These are phyloP conservation scores for Bubalus kerabau DNA, from an alignment of 2,113 vertebrate genomes.

Conservation along the genomic window DNA sequence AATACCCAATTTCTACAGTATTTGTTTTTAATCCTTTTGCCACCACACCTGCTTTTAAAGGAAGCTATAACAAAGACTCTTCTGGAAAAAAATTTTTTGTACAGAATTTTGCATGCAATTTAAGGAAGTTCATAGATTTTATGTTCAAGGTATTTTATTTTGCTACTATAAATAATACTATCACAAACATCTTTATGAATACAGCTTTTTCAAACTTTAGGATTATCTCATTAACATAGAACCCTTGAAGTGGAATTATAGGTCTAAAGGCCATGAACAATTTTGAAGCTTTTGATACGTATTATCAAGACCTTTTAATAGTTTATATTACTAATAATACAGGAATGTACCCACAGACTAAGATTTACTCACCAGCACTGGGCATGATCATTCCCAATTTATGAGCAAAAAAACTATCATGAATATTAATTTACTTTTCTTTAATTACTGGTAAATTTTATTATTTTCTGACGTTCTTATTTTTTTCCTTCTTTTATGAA, in stretches of 20 bases:
- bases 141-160: conserved; percentile 25
- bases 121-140: neutral
- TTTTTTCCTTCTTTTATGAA: neutral
- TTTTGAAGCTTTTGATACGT: neutral
- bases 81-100: neutral
- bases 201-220: neutral
- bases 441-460: conserved; percentile 15
- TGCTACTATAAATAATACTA: conserved; percentile 21
- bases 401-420: neutral
- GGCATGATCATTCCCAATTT: neutral
- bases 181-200: neutral
- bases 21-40: neutral
- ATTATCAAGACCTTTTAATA: neutral
- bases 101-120: conserved; percentile 18
- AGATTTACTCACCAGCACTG: neutral
- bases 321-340: neutral
- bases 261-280: neutral
- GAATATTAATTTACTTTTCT: conserved; percentile 12
- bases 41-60: neutral
- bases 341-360: neutral
- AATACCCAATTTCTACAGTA: conserved; percentile 17
- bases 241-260: neutral
- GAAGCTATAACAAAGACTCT: neutral
- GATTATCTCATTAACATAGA: conserved; percentile 16
- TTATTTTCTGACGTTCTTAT: neutral